Evolutionary conservation across 2,888 invertebrate species (phyloP).

Genomic region (Parnassius orleans): DNA sequence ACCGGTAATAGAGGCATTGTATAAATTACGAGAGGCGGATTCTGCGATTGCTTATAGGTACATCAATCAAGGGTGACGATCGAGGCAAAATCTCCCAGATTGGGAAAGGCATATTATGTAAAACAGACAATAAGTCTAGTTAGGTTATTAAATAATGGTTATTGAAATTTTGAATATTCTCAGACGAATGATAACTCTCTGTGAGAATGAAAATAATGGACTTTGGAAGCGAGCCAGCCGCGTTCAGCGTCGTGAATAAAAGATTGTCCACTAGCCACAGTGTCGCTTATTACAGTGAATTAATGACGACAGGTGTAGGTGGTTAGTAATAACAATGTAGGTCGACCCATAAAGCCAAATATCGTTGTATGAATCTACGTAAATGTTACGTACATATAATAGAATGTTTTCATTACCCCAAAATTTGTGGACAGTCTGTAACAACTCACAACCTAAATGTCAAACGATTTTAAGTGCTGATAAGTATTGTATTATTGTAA

Average conservation of each 20-base stretch:
- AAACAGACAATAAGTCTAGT: too few relatives aligned
- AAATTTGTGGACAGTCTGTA: neutral
- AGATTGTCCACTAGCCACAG: constrained; percentile 39
- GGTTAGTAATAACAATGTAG: constrained; percentile 14
- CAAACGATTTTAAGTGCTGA: too few relatives aligned
- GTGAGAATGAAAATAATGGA: constrained; percentile 33
- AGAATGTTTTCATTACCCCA: constrained; percentile 1
- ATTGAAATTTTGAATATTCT: too few relatives aligned
- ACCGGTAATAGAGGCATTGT: too few relatives aligned
- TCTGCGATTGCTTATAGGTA: too few relatives aligned
- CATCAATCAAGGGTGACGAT: too few relatives aligned
- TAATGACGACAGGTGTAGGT: constrained; percentile 27
- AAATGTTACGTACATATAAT: constrained; percentile 13
- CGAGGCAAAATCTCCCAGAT: too few relatives aligned
- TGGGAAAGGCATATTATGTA: too few relatives aligned
- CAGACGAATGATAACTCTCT: constrained; percentile 23
- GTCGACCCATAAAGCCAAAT: constrained; percentile 14
- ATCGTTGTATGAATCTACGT: neutral
- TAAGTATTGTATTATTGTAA: too few relatives aligned
- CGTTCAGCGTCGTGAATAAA: constrained; percentile 44
- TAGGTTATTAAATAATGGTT: too few relatives aligned
- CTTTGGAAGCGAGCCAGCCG: constrained; percentile 29
- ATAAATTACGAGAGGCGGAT: too few relatives aligned
- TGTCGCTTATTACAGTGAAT: constrained; percentile 34
- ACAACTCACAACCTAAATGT: neutral